Evolutionary conservation across 2,797 vertebrate species (phyloP).

Genomic region (Danio choprae): DNA sequence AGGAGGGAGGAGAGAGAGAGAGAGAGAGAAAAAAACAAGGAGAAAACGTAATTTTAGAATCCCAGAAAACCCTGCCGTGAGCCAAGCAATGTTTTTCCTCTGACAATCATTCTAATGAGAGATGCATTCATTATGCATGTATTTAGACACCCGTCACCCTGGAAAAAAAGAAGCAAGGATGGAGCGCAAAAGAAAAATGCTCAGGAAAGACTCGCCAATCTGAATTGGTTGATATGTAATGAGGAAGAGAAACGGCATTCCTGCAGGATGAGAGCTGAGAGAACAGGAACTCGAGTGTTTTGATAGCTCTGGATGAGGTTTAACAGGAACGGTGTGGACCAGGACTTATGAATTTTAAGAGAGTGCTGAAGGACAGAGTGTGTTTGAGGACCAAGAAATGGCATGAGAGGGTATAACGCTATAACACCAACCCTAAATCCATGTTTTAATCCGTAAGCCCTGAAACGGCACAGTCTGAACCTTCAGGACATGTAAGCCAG

Average conservation of each 20-base stretch:
- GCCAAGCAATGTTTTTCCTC: constrained; percentile 58
- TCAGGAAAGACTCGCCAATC: constrained; percentile 50
- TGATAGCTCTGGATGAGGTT: constrained; percentile 45
- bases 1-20: constrained; percentile 36
- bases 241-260: constrained; percentile 47
- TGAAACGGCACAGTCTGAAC: constrained; percentile 5
- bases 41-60: constrained; percentile 56
- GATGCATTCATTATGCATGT: constrained; percentile 66
- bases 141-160: constrained; percentile 51
- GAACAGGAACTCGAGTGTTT: constrained; percentile 37
- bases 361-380: constrained; percentile 32
- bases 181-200: constrained; percentile 34
- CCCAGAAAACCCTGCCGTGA: constrained; percentile 54
- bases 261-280: constrained; percentile 30
- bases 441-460: constrained; percentile 9
- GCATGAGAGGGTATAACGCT: neutral
- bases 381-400: constrained; percentile 18
- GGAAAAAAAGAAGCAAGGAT: constrained; percentile 38
- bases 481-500: neutral
- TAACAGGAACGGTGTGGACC: constrained; percentile 31
- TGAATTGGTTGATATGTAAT: constrained; percentile 53
- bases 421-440: neutral
- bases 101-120: constrained; percentile 80
- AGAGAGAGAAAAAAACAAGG: constrained; percentile 13
- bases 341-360: constrained; percentile 18